phyloP scores from a whole-genome alignment of 2,797 vertebrate species.

The Falco berigora region DNA sequence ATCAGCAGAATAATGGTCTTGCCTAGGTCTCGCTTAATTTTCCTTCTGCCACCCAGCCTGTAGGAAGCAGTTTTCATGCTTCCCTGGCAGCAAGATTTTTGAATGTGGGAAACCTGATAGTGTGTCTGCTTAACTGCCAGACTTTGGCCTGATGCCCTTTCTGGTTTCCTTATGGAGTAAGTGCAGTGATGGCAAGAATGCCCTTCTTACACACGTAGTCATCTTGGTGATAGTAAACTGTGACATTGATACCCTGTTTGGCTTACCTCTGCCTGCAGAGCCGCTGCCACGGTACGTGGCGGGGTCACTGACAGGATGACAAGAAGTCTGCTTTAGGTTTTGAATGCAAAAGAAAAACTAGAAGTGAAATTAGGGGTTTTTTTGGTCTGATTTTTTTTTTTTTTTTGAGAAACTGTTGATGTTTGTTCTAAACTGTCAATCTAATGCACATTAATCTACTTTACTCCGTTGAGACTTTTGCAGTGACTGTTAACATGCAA shows the following conservation, averaged over 20 bases:
- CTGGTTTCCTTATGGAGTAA: constrained; percentile 61
- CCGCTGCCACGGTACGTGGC: neutral
- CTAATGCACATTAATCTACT: neutral
- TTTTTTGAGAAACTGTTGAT: neutral
- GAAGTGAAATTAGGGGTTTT: neutral
- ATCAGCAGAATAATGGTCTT: neutral
- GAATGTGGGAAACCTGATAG: constrained; percentile 69
- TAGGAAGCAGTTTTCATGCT: constrained; percentile 56
- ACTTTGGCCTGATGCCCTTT: constrained; percentile 52
- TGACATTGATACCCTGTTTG: constrained; percentile 13
- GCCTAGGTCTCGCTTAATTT: neutral
- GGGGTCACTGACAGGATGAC: neutral
- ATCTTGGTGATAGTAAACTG: constrained; percentile 45
- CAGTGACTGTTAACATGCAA: neutral
- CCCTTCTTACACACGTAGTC: constrained; percentile 41
- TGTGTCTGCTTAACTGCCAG: constrained; percentile 51
- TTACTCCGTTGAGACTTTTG: neutral
- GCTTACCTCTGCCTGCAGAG: constrained; percentile 16
- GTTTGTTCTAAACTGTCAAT: neutral
- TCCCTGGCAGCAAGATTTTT: constrained; percentile 61
- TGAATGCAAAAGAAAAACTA: neutral
- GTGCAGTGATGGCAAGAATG: constrained; percentile 56
- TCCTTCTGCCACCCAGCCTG: constrained; percentile 43
- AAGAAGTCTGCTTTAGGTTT: neutral
- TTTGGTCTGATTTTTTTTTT: neutral